phyloP scores from a whole-genome alignment of 1,140 invertebrate genomes.

The Parapsyche elsis region DNA sequence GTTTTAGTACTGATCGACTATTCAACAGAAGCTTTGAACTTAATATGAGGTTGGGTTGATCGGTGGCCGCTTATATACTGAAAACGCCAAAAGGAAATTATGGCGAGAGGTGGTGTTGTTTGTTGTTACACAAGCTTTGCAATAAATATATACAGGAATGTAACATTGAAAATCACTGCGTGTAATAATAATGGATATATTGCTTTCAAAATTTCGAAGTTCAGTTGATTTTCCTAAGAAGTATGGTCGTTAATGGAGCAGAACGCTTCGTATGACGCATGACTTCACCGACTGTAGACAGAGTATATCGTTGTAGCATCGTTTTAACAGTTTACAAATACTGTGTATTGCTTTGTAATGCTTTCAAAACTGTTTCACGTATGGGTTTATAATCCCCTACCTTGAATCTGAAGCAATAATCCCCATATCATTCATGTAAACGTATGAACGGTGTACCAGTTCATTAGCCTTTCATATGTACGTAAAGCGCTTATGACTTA shows the following conservation, averaged over 20 bases:
- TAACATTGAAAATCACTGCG: conserved; percentile 36
- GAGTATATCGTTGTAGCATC: too few species aligned
- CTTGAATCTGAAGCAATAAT: too few species aligned
- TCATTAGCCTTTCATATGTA: too few species aligned
- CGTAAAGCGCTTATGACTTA: too few species aligned
- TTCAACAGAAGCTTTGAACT: conserved; percentile 3
- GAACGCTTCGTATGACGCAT: too few species aligned
- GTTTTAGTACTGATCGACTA: conserved; percentile 22
- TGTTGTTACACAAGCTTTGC: conserved; percentile 28
- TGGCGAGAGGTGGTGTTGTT: not conserved
- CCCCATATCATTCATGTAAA: too few species aligned
- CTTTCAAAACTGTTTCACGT: too few species aligned
- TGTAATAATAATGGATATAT: conserved; percentile 25
- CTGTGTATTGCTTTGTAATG: too few species aligned
- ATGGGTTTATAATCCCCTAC: too few species aligned
- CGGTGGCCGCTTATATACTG: conserved; percentile 20
- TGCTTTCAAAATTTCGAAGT: conserved; percentile 30
- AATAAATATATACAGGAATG: conserved; percentile 33
- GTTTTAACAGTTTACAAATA: too few species aligned
- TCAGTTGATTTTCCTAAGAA: conserved; percentile 16
- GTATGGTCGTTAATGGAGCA: conserved; percentile 18
- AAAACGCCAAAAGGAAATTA: conserved; percentile 28
- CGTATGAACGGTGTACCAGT: too few species aligned
- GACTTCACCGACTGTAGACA: too few species aligned
- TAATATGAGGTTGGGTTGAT: not conserved